Percentiles rank a stretch among this genome's conserved stretches.
Conservation (phyloP, 2,888 invertebrate species). For the Villa cingulata region DNA sequence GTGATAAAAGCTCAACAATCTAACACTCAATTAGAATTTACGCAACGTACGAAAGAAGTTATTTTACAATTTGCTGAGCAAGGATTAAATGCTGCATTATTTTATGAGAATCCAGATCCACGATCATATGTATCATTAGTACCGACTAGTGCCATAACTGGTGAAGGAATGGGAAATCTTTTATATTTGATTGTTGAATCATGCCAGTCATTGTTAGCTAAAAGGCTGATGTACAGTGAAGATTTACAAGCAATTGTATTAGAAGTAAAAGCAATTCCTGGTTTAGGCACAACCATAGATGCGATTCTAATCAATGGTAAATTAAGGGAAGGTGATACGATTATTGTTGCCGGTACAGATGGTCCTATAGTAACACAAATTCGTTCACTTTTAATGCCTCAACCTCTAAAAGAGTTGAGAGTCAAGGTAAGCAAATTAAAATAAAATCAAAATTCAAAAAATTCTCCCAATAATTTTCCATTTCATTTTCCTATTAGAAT, state of each 20-base stretch:
- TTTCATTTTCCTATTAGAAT: slow-evolving; percentile 42
- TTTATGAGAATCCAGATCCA: slow-evolving; percentile 90
- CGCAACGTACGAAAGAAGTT: slow-evolving; percentile 74
- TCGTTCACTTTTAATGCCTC: slow-evolving; percentile 91
- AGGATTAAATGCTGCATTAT: slow-evolving; percentile 89
- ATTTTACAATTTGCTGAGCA: slow-evolving; percentile 87
- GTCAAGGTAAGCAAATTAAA: slow-evolving; percentile 58
- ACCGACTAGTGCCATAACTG: slow-evolving; percentile 94
- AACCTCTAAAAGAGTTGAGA: slow-evolving; percentile 91
- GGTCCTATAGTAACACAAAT: slow-evolving; percentile 97
- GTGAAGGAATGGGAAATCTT: slow-evolving; percentile 97
- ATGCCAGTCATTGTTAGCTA: slow-evolving; percentile 79
- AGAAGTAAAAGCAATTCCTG: slow-evolving; percentile 91
- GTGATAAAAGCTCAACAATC: slow-evolving; percentile 74
- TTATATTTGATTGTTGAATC: slow-evolving; percentile 85
- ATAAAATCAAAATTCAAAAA: neutral
- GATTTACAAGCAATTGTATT: slow-evolving; percentile 78
- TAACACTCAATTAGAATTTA: slow-evolving; percentile 88
- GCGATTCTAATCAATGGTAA: slow-evolving; percentile 95
- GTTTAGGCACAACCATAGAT: slow-evolving; percentile 96
- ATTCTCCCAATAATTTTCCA: neutral
- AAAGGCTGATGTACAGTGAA: slow-evolving; percentile 80
- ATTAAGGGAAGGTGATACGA: slow-evolving; percentile 84
- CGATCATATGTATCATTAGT: slow-evolving; percentile 88
- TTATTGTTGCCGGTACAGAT: slow-evolving; percentile 93